Evolutionary conservation across 2,113 vertebrate species (phyloP), one percentile per base, ranked within the genome.

Genomic region (Apaloderma vittatum): DNA sequence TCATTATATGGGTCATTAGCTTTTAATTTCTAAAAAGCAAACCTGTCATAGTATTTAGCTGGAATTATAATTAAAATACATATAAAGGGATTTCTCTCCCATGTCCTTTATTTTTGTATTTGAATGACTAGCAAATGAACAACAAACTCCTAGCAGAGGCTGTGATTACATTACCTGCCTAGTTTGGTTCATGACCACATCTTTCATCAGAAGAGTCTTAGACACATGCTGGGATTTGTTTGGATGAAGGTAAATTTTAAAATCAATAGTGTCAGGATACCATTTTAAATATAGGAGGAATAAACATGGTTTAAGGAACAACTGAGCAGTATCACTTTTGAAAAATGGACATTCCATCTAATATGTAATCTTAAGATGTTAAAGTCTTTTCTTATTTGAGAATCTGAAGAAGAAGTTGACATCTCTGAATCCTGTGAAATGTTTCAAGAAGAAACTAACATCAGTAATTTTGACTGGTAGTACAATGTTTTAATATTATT

Each of bases 21-120:
- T 92, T 96, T 93, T 94, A 36, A 80, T 88, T 88, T 93, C 74
- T 86, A 80, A 76, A 91, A 94, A 88, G 32, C 24, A 92, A 88
- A 85, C 45, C 22, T 93, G 36, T 77, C 71, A 61, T 45, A 92
- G 32, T 49, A 46, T 74, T 80, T 70, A 94, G 46, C 24, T 86
- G 51, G 54, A 76, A 83, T 77, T 90, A 58, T 70, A 86, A 94
- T 80, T 81, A 91, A 94, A 92, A 87, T 65, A 87, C 22, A 40
- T 61, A 68, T 46, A 65, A 90, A 84, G 17, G 14, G 36, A 70
- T 13, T 93, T 91, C n/a, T 1, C 12, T 80, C 20, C 40, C 10
- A 2, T 49, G 66, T 62, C 49, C 27, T 80, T 82, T 73, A 32
- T 48, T n/a, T 76, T 73, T 76, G 8, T 83, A 21, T 83, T 90